Conservation (phyloP, 2,113 vertebrate species). For the Gobiocypris rarus region DNA sequence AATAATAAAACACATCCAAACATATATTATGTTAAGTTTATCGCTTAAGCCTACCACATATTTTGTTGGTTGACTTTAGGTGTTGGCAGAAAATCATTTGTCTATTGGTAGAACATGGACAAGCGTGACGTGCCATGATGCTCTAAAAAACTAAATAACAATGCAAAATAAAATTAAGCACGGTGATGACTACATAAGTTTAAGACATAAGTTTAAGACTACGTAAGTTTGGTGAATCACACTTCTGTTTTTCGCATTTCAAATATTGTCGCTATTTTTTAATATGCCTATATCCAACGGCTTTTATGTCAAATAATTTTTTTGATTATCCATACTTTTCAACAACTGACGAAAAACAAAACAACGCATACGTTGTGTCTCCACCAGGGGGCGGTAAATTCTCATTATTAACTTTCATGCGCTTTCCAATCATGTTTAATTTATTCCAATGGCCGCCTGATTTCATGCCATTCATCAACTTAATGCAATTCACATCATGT, state of each 20-base stretch:
- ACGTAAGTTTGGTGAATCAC: not conserved
- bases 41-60: too few species aligned
- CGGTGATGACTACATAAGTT: not conserved
- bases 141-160: too few species aligned
- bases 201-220: too few species aligned
- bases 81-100: too few species aligned
- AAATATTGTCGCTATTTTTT: not conserved
- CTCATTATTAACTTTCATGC: not conserved
- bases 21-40: too few species aligned
- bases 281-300: not conserved
- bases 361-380: not conserved
- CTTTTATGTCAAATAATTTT: not conserved
- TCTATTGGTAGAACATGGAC: too few species aligned
- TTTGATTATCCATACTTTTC: not conserved
- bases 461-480: not conserved
- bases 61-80: too few species aligned
- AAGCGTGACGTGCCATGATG: too few species aligned
- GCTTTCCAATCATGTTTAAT: not conserved
- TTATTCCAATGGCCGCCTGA: not conserved
- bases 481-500: not conserved
- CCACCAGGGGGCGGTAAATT: slow-evolving; percentile 16
- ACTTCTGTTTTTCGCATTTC: not conserved
- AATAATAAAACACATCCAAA: too few species aligned
- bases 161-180: not conserved
- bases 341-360: not conserved